Base-by-base conservation (phyloP, 2,797 vertebrate species). In the Agapornis canus region DNA sequence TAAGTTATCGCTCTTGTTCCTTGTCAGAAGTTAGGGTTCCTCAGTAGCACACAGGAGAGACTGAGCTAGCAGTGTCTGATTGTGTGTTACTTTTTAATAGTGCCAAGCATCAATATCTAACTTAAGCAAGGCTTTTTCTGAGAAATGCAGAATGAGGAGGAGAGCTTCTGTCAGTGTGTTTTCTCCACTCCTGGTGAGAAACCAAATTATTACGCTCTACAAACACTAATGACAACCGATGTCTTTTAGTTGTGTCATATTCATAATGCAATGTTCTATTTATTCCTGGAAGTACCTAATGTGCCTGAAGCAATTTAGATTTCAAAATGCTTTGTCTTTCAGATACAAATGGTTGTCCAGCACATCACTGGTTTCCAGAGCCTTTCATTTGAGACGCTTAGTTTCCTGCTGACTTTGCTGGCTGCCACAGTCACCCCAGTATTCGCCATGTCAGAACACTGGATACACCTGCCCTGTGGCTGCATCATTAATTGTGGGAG, bases 391-490 rank as follows among this genome's bases (percentile, higher is more conserved):
- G 99, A 99, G 98, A 98, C 97, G 0, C 94, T 99, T 85, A 98
- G 99, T 97, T 99, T 99, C 96, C 98, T 99, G 66, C 98, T 99
- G 94, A 99, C 98, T 61, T 97, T 98, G 92, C 98, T 99, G 61
- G 98, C 99, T 63, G 98, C 98, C 64, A 97, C 98, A 4, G 97
- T 99, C 90, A 99, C 99, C n/a, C 99, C 99, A 0, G 92, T 99
- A 69, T 99, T 99, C 37, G 97, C 99, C 89, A 97, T 99, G 91
- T 99, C 99, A 6, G 98, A 99, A 95, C 98, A 96, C 92, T 99
- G 99, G 99, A 98, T 98, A 90, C 99, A 99, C 97, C 97, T 99
- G 95, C 99, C 99, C 27, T 99, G 99, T 21, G 99, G 99, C 91
- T 99, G 99, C 97, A 98, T 99, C 97, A 99, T 99, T 97, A 99